A percentile compares a stretch with the other conserved stretches of the same genome.
These are phyloP conservation scores for Macroglossus sobrinus DNA, from an alignment of 2,113 vertebrate species.

Conservation along the genomic window DNA sequence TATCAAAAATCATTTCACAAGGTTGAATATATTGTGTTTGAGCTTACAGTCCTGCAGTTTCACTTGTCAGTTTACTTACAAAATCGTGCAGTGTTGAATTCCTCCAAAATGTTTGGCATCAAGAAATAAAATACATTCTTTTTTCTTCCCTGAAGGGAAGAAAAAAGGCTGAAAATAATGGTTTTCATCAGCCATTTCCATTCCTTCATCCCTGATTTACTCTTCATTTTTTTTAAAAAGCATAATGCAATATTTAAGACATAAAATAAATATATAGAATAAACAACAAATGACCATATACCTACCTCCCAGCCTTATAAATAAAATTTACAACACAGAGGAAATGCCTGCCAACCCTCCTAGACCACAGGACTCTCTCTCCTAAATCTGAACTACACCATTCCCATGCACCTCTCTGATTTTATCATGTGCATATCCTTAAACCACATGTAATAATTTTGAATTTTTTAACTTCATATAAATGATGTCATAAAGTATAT, in stretches of 20 bases:
- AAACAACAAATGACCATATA: background rate
- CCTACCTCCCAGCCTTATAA: background rate
- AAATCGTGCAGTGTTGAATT: background rate
- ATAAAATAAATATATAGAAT: background rate
- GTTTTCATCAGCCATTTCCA: background rate
- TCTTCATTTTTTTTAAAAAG: background rate
- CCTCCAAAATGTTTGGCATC: background rate
- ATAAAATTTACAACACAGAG: background rate
- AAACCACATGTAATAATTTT: background rate
- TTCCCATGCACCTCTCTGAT: background rate
- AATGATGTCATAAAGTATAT: background rate
- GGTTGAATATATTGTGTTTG: background rate
- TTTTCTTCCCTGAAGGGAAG: background rate
- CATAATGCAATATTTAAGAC: background rate
- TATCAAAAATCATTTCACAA: background rate
- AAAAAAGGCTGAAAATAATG: background rate
- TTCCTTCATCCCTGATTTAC: background rate
- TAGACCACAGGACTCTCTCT: background rate
- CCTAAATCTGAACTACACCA: background rate
- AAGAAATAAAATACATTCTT: background rate
- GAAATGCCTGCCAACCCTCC: background rate
- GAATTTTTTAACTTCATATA: background rate
- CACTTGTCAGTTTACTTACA: background rate
- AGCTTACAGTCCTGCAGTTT: background rate
- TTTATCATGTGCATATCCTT: background rate